These are phyloP conservation scores for Chrysochloris asiatica DNA, from an alignment of 2,113 vertebrate species.

Conservation along the genomic window DNA sequence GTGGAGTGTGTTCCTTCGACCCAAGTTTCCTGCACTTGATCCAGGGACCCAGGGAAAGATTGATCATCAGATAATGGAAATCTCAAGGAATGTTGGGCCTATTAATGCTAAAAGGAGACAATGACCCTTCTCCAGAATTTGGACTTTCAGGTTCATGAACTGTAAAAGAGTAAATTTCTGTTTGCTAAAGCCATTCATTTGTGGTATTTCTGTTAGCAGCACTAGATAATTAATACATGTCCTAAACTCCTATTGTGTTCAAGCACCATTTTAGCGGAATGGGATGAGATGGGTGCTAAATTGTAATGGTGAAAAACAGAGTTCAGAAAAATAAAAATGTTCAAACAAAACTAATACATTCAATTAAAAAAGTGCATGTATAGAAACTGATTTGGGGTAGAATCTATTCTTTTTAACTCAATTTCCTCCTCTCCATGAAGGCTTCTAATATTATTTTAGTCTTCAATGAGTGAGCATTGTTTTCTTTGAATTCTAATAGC, in stretches of 20 bases:
- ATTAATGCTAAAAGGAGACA: too few relatives aligned
- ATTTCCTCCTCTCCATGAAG: not conserved
- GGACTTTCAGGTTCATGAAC: too few relatives aligned
- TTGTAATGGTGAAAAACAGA: fast-evolving
- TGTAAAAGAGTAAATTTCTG: too few relatives aligned
- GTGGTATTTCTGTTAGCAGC: too few relatives aligned
- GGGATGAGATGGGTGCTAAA: not conserved
- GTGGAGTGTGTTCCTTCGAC: too few relatives aligned
- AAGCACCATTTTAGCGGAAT: not conserved
- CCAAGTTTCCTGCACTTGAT: too few relatives aligned
- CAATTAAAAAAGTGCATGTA: not conserved
- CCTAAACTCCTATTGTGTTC: not conserved
- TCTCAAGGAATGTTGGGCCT: too few relatives aligned
- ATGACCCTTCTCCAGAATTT: too few relatives aligned
- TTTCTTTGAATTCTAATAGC: not conserved
- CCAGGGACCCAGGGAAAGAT: too few relatives aligned
- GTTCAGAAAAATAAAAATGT: not conserved
- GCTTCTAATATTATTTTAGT: not conserved
- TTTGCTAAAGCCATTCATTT: too few relatives aligned
- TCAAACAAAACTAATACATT: not conserved
- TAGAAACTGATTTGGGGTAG: not conserved
- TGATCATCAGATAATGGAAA: too few relatives aligned
- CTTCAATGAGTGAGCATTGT: not conserved
- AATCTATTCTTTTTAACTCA: not conserved
- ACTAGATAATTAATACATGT: too few relatives aligned